Percentiles rank a stretch among this genome's conserved stretches.
Conservation (phyloP, 2,888 invertebrate species). For the Xestia ashworthii region DNA sequence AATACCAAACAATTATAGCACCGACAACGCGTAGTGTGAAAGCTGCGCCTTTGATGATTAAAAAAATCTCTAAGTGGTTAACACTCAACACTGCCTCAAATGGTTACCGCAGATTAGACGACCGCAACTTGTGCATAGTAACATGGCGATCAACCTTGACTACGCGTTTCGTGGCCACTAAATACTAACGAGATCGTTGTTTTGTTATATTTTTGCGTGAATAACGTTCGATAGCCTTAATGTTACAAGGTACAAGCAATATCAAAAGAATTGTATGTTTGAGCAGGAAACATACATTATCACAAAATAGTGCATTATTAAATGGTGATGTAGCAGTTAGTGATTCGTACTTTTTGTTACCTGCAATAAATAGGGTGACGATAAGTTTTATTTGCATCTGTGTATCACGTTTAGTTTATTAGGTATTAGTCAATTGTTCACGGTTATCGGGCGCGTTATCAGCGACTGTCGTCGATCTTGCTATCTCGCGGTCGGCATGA, state of each 20-base stretch:
- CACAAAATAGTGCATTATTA: background rate
- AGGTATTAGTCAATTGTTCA: conserved; percentile 73
- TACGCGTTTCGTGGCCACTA: conserved; percentile 67
- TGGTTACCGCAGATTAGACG: conserved; percentile 62
- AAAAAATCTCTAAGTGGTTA: conserved; percentile 49
- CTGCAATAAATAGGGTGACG: conserved; percentile 26
- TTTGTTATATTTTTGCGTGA: conserved; percentile 63
- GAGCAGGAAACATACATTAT: conserved; percentile 1
- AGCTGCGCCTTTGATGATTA: conserved; percentile 6
- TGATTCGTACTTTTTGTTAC: conserved; percentile 27
- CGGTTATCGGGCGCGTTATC: conserved; percentile 85
- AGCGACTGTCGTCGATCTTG: conserved; percentile 83
- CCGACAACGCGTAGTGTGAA: conserved; percentile 18
- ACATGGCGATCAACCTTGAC: conserved; percentile 74
- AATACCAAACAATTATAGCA: conserved; percentile 5
- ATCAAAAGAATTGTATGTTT: conserved; percentile 9
- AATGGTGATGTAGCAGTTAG: conserved; percentile 13
- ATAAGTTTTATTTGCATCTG: conserved; percentile 57
- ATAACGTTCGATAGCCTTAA: conserved; percentile 63
- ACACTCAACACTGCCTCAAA: conserved; percentile 38
- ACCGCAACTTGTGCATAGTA: conserved; percentile 73
- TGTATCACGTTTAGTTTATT: conserved; percentile 57
- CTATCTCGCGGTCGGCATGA: conserved; percentile 84
- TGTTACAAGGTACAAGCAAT: conserved; percentile 11
- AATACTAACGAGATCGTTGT: conserved; percentile 71